Evolutionary conservation across 2,888 invertebrate genomes (phyloP), one percentile per base, ranked within the genome.

Genomic region (Hetaerina titia): DNA sequence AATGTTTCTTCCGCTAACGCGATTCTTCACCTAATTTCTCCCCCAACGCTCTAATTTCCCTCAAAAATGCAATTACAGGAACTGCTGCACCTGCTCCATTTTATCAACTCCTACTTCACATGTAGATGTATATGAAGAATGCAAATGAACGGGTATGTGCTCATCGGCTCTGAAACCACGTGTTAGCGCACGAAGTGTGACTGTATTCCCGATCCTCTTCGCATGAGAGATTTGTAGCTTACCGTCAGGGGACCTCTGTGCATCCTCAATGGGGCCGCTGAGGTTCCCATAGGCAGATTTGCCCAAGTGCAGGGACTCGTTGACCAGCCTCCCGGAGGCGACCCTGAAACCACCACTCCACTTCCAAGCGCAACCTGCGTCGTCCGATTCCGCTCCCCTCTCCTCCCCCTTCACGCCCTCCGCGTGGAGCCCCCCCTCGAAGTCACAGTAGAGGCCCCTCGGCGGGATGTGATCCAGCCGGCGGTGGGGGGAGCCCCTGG

Each of bases 331-430:
- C 19, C 92, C 92, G 13, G 92, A 92, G n/a, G 64, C 92, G 45
- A 92, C 92, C 92, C 92, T 92, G 92, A 92, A 92, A 9, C 92
- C 92, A n/a, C 56, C 69, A 56, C 56, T 64, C 92, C 92, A 92
- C 92, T 92, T 64, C 92, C 92, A 92, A 15, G 64, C 92, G 56
- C 92, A 92, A 8, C 92, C 92, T 19, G 69, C 92, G n/a, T 92
- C 92, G 57, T 92, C 92, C 6, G 69, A 69, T 56, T 92, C 92
- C 57, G 92, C 92, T 22, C 92, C 92, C 74, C 69, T 92, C 74
- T 92, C 92, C 56, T 92, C 92, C 2, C 92, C 92, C 5, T 92
- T 92, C 56, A 92, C n/a, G 56, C 92, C 92, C 56, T 92, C 92
- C 22, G 92, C 92, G 56, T 13, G 13, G 13, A 92, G 69, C 11